Percentiles rank a stretch among this genome's conserved stretches.
These are phyloP conservation scores for Erpetoichthys calabaricus DNA, from an alignment of 2,797 vertebrate species.

Conservation along the genomic window DNA sequence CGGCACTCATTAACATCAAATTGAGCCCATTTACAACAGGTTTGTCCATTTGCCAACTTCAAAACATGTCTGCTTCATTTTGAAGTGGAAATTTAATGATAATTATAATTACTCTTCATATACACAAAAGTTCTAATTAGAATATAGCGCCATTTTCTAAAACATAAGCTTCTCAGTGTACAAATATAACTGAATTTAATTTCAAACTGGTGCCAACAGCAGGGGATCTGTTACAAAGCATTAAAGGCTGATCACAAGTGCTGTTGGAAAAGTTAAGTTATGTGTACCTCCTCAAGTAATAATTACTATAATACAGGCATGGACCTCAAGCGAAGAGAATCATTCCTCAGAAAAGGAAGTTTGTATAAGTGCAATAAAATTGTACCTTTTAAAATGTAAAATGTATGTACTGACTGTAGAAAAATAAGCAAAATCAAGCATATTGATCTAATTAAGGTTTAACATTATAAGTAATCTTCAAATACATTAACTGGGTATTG, in stretches of 20 bases:
- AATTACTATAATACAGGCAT: no score
- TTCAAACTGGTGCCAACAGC: conserved; percentile 25
- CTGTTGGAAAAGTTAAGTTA: background rate
- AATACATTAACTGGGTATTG: no score
- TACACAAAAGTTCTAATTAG: conserved; percentile 41
- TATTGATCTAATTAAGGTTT: no score
- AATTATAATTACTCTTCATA: conserved; percentile 40
- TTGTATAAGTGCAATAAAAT: conserved; percentile 10
- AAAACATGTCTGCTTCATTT: conserved; percentile 26
- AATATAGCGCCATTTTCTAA: conserved; percentile 33
- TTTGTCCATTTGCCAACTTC: conserved; percentile 39
- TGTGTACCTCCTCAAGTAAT: background rate
- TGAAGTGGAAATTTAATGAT: conserved; percentile 39
- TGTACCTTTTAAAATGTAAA: no score
- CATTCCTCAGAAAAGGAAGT: conserved; percentile 25
- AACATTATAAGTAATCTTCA: no score
- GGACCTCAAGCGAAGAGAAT: conserved; percentile 6
- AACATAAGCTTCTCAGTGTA: conserved; percentile 33
- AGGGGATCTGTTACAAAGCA: conserved; percentile 14
- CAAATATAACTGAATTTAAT: conserved; percentile 38
- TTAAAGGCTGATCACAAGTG: background rate
- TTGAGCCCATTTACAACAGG: conserved; percentile 53
- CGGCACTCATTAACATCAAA: conserved; percentile 61
- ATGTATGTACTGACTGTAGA: no score
- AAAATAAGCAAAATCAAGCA: no score